Evolutionary conservation across 1,140 invertebrate species (phyloP).

Genomic region (Dufourea novaeangliae): DNA sequence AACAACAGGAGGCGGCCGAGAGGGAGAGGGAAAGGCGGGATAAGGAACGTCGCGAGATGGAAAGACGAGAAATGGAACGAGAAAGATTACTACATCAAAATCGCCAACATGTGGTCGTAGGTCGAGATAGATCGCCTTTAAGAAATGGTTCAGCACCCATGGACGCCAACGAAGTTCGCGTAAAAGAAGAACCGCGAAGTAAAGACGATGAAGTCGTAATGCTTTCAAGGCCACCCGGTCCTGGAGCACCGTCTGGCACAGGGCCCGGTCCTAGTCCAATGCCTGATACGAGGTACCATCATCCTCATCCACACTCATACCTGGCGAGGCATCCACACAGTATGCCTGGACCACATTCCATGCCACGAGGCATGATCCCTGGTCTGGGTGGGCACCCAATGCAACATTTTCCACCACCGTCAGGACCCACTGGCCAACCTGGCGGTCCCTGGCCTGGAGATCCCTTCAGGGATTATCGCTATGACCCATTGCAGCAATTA

Average conservation of each 20-base stretch:
- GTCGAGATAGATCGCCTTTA: constrained; percentile 86
- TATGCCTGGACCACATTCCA: constrained; percentile 78
- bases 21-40: constrained; percentile 78
- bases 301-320: constrained; percentile 76
- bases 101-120: constrained; percentile 78
- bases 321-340: constrained; percentile 75
- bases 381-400: constrained; percentile 80
- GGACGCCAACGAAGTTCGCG: constrained; percentile 81
- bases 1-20: constrained; percentile 83
- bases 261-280: constrained; percentile 73
- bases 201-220: constrained; percentile 85
- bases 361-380: constrained; percentile 82
- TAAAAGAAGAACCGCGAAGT: constrained; percentile 85
- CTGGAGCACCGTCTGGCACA: constrained; percentile 61
- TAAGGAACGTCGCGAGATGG: constrained; percentile 85
- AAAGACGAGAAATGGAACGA: constrained; percentile 87
- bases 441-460: constrained; percentile 84
- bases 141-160: constrained; percentile 84
- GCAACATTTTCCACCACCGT: constrained; percentile 82
- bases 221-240: constrained; percentile 81
- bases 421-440: constrained; percentile 76
- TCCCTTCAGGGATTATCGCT: constrained; percentile 86
- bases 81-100: constrained; percentile 84
- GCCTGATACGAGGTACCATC: constrained; percentile 75
- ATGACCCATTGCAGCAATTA: constrained; percentile 85